phyloP scores from a whole-genome alignment of 1,140 invertebrate species.

The Trachymyrmex cornetzi region DNA sequence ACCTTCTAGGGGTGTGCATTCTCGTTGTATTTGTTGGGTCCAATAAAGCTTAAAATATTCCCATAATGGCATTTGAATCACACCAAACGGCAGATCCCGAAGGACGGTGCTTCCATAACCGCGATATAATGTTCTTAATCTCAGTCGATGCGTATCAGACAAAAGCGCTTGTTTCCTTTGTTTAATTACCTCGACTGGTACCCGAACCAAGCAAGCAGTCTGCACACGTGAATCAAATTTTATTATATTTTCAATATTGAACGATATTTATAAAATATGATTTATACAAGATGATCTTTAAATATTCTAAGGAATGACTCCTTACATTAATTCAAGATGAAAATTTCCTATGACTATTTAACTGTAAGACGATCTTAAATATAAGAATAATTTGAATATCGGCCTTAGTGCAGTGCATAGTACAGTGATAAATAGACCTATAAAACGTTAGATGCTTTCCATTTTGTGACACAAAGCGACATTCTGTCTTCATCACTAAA shows the following conservation, averaged over 20 bases:
- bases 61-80: conserved; percentile 98
- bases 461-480: too few relatives aligned
- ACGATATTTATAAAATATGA: not conserved
- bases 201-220: conserved; percentile 96
- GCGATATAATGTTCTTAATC: conserved; percentile 91
- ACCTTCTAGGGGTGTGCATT: conserved; percentile 90
- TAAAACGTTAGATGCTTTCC: too few relatives aligned
- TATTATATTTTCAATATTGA: not conserved
- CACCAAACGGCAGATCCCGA: conserved; percentile 97
- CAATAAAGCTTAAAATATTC: conserved; percentile 93
- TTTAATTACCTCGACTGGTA: conserved; percentile 98
- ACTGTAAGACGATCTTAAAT: too few relatives aligned
- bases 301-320: too few relatives aligned
- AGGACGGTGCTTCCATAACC: conserved; percentile 96
- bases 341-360: too few relatives aligned
- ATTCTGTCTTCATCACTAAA: too few relatives aligned
- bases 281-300: too few relatives aligned
- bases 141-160: conserved; percentile 83
- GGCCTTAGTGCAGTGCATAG: too few relatives aligned
- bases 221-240: conserved; percentile 75
- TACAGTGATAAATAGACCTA: too few relatives aligned
- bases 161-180: conserved; percentile 94
- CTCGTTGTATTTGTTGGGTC: conserved; percentile 84
- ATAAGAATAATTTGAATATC: too few relatives aligned
- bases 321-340: too few relatives aligned